Evolutionary conservation across 2,888 invertebrate species (phyloP).

Genomic region (Rhingia campestris): DNA sequence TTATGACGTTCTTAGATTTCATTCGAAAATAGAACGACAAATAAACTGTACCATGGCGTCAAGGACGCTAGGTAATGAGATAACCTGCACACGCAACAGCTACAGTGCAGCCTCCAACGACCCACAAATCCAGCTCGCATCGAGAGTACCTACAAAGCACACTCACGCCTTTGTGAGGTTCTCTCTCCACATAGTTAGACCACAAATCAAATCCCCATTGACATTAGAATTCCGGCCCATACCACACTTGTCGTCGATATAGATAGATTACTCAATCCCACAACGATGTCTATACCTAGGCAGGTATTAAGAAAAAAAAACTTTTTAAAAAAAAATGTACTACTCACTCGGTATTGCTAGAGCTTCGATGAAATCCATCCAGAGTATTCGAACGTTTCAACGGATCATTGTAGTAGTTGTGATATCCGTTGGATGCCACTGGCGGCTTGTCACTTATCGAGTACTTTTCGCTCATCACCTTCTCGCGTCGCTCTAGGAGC

Average conservation of each 20-base stretch:
- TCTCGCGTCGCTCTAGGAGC: constrained; percentile 82
- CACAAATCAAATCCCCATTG: constrained; percentile 65
- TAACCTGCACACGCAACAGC: constrained; percentile 28
- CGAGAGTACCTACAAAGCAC: constrained; percentile 9
- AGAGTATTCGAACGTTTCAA: constrained; percentile 77
- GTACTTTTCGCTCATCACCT: constrained; percentile 77
- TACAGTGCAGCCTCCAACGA: constrained; percentile 31
- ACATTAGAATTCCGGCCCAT: constrained; percentile 60
- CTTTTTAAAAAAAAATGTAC: background rate
- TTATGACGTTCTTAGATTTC: constrained; percentile 44
- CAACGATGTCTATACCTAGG: background rate
- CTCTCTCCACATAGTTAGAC: constrained; percentile 21
- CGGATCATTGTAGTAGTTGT: constrained; percentile 76
- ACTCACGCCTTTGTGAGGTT: constrained; percentile 46
- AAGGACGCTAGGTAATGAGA: constrained; percentile 68
- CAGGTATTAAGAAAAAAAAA: constrained; percentile 17
- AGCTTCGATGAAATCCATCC: constrained; percentile 77
- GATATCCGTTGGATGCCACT: constrained; percentile 73
- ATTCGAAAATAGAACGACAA: constrained; percentile 39
- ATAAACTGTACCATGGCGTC: constrained; percentile 43
- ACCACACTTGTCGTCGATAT: constrained; percentile 10
- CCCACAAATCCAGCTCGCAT: constrained; percentile 27
- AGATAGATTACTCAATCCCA: constrained; percentile 43
- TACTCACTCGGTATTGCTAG: constrained; percentile 76
- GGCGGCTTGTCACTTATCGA: constrained; percentile 68